Conservation (phyloP, 2,113 vertebrate genomes). For the Caracal caracal region DNA sequence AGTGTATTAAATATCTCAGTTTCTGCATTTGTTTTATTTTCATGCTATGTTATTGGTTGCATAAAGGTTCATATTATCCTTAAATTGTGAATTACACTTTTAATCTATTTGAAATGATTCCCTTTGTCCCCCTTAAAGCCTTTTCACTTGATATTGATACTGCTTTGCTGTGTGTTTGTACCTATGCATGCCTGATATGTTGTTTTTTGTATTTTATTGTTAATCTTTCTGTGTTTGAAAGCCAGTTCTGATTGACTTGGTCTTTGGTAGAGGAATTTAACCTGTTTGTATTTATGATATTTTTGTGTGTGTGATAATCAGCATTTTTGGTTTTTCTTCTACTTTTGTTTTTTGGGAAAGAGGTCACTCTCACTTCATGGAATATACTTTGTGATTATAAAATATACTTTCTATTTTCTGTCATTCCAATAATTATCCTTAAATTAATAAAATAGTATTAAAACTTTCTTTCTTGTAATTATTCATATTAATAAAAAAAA, state of each 20-base stretch:
- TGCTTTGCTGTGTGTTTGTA: neutral
- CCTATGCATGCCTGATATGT: neutral
- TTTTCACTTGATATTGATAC: neutral
- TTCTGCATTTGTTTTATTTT: neutral
- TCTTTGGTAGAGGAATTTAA: conserved; percentile 13
- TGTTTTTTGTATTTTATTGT: conserved; percentile 29
- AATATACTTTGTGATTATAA: conserved; percentile 2
- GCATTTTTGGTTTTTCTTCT: neutral
- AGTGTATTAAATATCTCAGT: neutral
- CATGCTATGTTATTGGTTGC: neutral
- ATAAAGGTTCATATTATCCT: neutral
- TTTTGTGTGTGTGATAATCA: conserved; percentile 8
- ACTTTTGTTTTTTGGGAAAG: neutral
- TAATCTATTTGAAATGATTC: neutral
- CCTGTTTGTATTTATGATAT: neutral
- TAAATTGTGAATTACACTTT: neutral
- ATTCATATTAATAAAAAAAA: conserved; percentile 6
- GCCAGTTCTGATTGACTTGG: neutral
- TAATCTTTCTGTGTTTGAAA: conserved; percentile 33
- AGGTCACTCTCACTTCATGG: neutral
- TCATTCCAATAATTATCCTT: conserved; percentile 15
- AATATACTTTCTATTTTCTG: neutral
- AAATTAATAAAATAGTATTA: neutral
- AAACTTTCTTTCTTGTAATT: neutral
- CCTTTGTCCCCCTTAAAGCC: neutral